phyloP scores from a whole-genome alignment of 2,113 vertebrate species.

The Struthidea cinerea region DNA sequence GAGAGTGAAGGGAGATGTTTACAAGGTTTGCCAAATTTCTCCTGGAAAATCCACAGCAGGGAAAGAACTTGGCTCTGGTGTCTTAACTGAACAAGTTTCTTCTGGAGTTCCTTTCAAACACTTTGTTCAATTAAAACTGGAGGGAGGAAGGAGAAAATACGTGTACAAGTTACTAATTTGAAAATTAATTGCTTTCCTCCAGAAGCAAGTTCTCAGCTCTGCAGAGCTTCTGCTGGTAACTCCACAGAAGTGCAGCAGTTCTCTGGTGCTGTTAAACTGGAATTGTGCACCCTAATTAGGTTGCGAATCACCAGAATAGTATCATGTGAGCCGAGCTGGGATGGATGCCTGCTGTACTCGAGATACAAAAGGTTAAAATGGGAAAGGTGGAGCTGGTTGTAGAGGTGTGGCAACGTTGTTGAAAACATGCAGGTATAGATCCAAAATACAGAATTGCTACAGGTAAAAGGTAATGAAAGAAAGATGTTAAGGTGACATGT shows the following conservation, averaged over 20 bases:
- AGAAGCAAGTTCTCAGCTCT: not conserved
- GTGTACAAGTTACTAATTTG: not conserved
- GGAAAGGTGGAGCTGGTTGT: not conserved
- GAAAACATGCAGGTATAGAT: not conserved
- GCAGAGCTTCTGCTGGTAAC: not conserved
- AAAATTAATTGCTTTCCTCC: not conserved
- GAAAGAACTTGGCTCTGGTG: not conserved
- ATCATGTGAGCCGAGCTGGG: not conserved
- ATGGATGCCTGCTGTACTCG: not conserved
- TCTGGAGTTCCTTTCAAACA: not conserved
- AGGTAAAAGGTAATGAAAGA: not conserved
- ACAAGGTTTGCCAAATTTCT: not conserved
- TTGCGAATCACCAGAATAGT: not conserved
- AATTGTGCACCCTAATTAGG: not conserved
- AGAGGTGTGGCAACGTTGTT: not conserved
- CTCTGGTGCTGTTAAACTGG: not conserved
- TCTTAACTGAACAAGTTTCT: not conserved
- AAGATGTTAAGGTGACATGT: not conserved
- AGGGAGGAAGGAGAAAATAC: not conserved
- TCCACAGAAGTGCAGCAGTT: not conserved
- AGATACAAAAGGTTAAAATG: not conserved
- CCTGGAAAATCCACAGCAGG: not conserved
- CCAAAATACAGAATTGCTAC: not conserved
- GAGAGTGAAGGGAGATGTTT: not conserved
- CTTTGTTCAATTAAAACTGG: not conserved